These are phyloP conservation scores for Empis stercorea DNA, from an alignment of 2,888 invertebrate species.

Conservation along the genomic window DNA sequence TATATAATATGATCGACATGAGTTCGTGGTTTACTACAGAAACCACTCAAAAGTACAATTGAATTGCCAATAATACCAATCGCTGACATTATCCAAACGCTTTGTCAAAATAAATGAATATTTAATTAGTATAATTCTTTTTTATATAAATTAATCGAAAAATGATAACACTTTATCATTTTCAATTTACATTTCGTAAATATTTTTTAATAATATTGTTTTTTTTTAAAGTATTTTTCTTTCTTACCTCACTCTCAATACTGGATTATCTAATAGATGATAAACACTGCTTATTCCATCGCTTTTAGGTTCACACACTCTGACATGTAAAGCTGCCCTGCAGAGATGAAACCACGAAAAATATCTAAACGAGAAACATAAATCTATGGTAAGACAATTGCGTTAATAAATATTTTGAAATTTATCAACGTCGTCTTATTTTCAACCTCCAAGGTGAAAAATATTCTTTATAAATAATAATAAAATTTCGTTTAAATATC, in stretches of 20 bases:
- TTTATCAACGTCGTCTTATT: no score
- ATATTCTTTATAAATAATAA: no score
- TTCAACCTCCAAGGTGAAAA: no score
- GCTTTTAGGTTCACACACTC: constrained; percentile 44
- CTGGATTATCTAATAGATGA: constrained; percentile 44
- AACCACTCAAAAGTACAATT: constrained; percentile 42
- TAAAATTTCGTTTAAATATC: no score
- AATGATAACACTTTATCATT: no score
- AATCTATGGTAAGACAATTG: no score
- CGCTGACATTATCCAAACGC: constrained; percentile 49
- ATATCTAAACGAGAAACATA: no score
- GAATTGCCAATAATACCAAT: constrained; percentile 45
- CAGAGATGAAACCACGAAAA: constrained; percentile 47
- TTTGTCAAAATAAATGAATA: constrained; percentile 17
- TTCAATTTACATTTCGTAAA: no score
- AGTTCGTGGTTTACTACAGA: constrained; percentile 40
- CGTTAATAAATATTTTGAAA: no score
- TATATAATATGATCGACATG: constrained; percentile 48
- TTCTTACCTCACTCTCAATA: constrained; percentile 40
- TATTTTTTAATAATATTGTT: no score
- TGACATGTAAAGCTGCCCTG: constrained; percentile 40
- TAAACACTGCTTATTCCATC: constrained; percentile 47
- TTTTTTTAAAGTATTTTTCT: not conserved
- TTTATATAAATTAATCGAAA: no score
- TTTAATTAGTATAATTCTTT: not conserved